Percentiles rank a stretch among this genome's conserved stretches.
Evolutionary conservation across 2,888 invertebrate genomes (phyloP).

Genomic region (Litoditis marina): DNA sequence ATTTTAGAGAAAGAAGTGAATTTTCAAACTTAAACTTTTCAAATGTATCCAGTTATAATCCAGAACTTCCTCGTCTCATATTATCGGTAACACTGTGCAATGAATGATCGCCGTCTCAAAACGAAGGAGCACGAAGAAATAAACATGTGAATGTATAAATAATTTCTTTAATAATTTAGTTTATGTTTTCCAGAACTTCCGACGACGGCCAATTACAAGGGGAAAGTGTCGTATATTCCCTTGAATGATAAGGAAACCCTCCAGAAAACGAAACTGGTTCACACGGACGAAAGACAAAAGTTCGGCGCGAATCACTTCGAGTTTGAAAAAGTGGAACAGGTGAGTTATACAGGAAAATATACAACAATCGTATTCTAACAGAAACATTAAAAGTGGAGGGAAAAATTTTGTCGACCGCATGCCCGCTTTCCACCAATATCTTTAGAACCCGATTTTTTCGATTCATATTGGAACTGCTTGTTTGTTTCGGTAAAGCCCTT

Average conservation of each 20-base stretch:
- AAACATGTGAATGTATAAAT: too few relatives aligned
- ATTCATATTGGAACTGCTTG: too few relatives aligned
- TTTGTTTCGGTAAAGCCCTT: too few relatives aligned
- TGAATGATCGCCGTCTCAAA: too few relatives aligned
- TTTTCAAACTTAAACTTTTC: not conserved
- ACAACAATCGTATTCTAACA: not conserved
- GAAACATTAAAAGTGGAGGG: not conserved
- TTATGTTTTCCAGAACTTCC: slow-evolving; percentile 40
- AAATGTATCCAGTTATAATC: not conserved
- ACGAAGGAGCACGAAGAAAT: too few relatives aligned
- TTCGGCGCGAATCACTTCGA: slow-evolving; percentile 45
- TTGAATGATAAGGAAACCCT: slow-evolving; percentile 31
- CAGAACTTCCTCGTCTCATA: too few relatives aligned
- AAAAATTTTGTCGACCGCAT: too few relatives aligned
- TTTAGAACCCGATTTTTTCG: too few relatives aligned
- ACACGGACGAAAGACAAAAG: slow-evolving; percentile 16
- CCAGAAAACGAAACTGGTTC: slow-evolving; percentile 31
- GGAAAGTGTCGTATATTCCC: slow-evolving; percentile 44
- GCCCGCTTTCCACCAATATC: too few relatives aligned
- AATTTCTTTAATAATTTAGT: too few relatives aligned
- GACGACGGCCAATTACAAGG: slow-evolving; percentile 37
- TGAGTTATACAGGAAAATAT: not conserved
- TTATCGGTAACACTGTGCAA: too few relatives aligned
- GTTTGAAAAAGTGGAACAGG: slow-evolving; percentile 20
- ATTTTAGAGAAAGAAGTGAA: not conserved